Base-by-base conservation (phyloP, 2,888 invertebrate genomes). In the Spodoptera picta region DNA sequence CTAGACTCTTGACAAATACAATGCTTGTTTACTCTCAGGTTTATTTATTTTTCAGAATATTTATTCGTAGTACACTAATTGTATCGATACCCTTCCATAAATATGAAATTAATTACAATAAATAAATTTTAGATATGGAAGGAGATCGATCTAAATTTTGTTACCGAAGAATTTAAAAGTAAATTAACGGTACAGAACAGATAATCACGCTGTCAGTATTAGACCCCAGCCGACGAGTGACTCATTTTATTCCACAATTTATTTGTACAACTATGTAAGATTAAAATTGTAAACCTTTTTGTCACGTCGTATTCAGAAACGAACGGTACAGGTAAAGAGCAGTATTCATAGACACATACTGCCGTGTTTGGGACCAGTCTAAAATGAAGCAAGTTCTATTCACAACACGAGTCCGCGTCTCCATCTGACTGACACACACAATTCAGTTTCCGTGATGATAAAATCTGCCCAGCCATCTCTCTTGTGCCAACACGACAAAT, bases 391-490 rank as follows among this genome's bases (percentile, higher is more conserved):
- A 60, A 72, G 67, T 77, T 76, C 47, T 73, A 78, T 79, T 78
- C 65, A 73, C 65, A 70, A 73, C 72, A 73, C 69, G 66, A 59
- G 60, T 36, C 36, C 27, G 50, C 51, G 46, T 53, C 55, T 52
- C 66, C 62, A 69, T 64, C 59, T 70, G 71, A 72, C 66, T 72
- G 69, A 71, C 72, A 77, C 59, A 62, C 64, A 72, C 66, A 74
- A 70, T 69, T 70, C 72, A 60, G 49, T 73, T 66, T 60, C 65
- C 66, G 65, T 79, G 76, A 77, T 75, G 80, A 80, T 74, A 63
- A 73, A 76, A 77, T 80, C 80, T 79, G 66, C 67, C 49, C 61
- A 62, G 69, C 66, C 73, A 76, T 80, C 75, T 69, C 69, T 74
- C 64, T 71, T 69, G 51, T 54, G 51, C 63, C 59, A 63, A 63